Base-by-base conservation (phyloP, 2,888 invertebrate genomes). In the Hirudinaria manillensis region DNA sequence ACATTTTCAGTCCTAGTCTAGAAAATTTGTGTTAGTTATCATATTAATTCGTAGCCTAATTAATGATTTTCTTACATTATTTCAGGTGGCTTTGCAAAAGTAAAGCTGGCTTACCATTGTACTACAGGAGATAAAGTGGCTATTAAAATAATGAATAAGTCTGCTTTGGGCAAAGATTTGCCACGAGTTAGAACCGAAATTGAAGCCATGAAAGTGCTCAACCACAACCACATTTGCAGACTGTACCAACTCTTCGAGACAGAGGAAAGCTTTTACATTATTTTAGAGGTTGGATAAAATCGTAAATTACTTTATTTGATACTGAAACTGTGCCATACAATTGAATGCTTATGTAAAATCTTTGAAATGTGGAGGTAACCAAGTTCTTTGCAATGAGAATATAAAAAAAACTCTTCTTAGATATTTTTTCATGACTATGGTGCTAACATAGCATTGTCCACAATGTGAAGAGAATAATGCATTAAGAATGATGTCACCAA, bases 101-200 rank as follows among this genome's bases (percentile, higher is more conserved):
- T 92, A 16, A 91, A 91, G 83, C 86, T 91, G 73, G 92, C 90
- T 13, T 91, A 90, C 19, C 92, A 93, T 85, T 82, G 89, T 74
- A 87, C 90, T n/a, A 92, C 92, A 71, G 91, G 91, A 53, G 91
- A 92, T 83, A 91, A 90, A 84, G 92, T 92, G 73, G 92, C 92
- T 67, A 89, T 92, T 77, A 92, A 92, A 86, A 91, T 92, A 74
- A 91, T 93, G 89, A 90, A 92, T 81, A 92, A 92, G 85, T 86
- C 87, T 71, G 86, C 88, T 70, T 85, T 92, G 72, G 91, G 91
- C 75, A 90, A 90, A 81, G 91, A 92, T 83, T 86, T 92, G 70
- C 90, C 89, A 24, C 85, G 92, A 80, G 90, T 92, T 13, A 88
- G 89, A 80, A 86, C 90, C 55, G 92, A 92, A 85, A 88, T 93